Conservation (phyloP, 2,888 invertebrate species). For the Tuta absoluta region DNA sequence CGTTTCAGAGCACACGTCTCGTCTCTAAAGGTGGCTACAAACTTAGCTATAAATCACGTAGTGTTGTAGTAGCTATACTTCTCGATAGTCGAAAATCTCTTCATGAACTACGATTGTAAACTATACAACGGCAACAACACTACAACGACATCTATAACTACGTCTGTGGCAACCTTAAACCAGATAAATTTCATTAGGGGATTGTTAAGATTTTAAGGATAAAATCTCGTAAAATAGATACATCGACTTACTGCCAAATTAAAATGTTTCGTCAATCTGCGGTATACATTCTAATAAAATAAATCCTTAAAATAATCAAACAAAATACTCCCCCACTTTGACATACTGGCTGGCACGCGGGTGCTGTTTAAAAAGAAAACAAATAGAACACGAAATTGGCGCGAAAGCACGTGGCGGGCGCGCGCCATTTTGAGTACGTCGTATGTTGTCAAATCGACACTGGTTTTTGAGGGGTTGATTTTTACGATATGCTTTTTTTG, state of each 20-base stretch:
- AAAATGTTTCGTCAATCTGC: background rate
- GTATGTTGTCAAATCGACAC: constrained; percentile 18
- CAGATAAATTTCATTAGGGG: too few species aligned
- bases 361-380: constrained; percentile 35
- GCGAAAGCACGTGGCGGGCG: constrained; percentile 45
- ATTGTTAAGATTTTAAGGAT: too few species aligned
- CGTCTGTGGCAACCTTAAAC: too few species aligned
- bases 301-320: background rate
- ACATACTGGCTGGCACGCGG: constrained; percentile 29
- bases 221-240: background rate
- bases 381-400: constrained; percentile 37
- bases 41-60: too few species aligned
- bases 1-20: too few species aligned
- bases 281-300: background rate
- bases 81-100: too few species aligned
- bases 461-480: constrained; percentile 3
- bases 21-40: too few species aligned
- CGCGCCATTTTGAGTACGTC: constrained; percentile 42
- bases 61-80: too few species aligned
- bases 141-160: too few species aligned
- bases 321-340: background rate
- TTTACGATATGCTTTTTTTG: constrained; percentile 4
- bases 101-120: too few species aligned
- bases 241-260: background rate
- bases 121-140: too few species aligned